Base-by-base conservation (phyloP, 2,888 invertebrate species). In the Andrena fulva region DNA sequence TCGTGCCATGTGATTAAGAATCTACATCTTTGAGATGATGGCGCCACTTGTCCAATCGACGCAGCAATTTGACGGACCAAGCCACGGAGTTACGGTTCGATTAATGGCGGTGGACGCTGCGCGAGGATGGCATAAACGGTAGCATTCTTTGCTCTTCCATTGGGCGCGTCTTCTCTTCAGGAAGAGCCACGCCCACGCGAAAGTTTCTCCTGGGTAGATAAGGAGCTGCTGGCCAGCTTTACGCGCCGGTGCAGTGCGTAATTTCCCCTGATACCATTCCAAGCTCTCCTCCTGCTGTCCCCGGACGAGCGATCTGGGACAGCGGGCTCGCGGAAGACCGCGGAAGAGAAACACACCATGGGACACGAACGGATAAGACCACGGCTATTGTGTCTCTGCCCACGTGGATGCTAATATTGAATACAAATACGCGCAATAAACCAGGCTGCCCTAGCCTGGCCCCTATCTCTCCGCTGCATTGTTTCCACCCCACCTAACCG, bases 341-440 rank as follows among this genome's bases (percentile, higher is more conserved):
- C 80, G 77, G 77, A 83, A 82, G 82, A 80, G 80, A 85, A 85
- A 82, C 68, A 78, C 75, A 64, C 59, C 59, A 59, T 72, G 84
- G 86, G 84, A 89, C 85, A 89, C 72, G 75, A 72, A 68, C 73
- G 89, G 89, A 88, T 88, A 89, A 89, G 88, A 82, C 71, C 83
- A 80, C 79, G 84, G 86, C 91, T 85, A 91, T 92, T 92, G 91
- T 91, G 89, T 91, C 89, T 88, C 90, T 88, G 87, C 92, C 91
- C 91, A 92, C 92, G 91, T 91, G 86, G 89, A 90, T 89, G 89
- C 89, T 91, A 91, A 91, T 91, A 90, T 91, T 89, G 86, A 89
- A 88, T 89, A 87, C 89, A 88, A 89, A 89, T 91, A 89, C 87
- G 82, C 84, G 86, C 89, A 89, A 89, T 90, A 90, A 91, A 91